Base-by-base conservation (phyloP, 2,113 vertebrate species). In the Chelonoidis abingdonii region DNA sequence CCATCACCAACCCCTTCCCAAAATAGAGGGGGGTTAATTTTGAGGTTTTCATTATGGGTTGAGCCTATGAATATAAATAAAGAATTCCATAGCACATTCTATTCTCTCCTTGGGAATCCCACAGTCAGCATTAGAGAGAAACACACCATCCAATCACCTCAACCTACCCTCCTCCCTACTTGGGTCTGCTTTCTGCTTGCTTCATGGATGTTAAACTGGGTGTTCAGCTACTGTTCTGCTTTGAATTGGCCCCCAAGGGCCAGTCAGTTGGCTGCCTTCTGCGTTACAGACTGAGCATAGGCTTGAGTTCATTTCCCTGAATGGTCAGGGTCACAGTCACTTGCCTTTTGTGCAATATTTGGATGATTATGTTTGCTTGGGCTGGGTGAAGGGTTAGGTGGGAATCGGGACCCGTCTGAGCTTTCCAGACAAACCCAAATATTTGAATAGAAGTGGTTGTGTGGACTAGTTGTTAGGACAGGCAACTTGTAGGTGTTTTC, bases 351-450 rank as follows among this genome's bases (percentile, higher is more conserved):
- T 84, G 50, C 41, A 72, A 81, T 79, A 83, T 75, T 72, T 89
- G 59, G 10, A 59, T 78, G 24, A n/a, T 83, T 89, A 10, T 50
- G 31, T 35, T 62, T 72, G 57, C 75, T 49, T 84, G 84, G 52
- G n/a, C 49, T 44, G 84, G 88, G 27, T 6, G 85, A 57, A 94
- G 88, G 44, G 22, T 29, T 81, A 80, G 85, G 75, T 29, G 24
- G 53, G 94, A 95, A 84, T 83, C 35, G 11, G 25, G 87, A n/a
- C 1, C 2, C 49, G 38, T 65, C 78, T 85, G 82, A 85, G n/a
- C 85, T 62, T 84, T 17, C 87, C 69, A n/a, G 83, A 76, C 49
- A 93, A 89, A 88, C 31, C 59, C 38, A 95, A 53, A 80, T 87
- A 12, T 29, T 83, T 84, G 65, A 87, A 85, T 75, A n/a, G 96